phyloP scores from a whole-genome alignment of 2,797 vertebrate genomes.

The Sebastes alutus region DNA sequence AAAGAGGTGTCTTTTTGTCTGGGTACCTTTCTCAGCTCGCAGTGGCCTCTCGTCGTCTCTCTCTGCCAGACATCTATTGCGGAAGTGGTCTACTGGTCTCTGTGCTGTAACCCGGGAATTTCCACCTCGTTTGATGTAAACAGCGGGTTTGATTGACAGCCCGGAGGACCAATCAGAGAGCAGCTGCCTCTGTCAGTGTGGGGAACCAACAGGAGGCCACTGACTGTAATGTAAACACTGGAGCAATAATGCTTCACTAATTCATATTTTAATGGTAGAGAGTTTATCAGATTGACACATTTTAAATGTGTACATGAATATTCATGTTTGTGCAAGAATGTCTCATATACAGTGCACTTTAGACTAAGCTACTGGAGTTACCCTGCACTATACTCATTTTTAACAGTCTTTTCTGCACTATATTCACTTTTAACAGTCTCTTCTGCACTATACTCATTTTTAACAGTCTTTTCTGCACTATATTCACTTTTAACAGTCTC shows the following conservation, averaged over 20 bases:
- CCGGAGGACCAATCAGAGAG: slow-evolving; percentile 58
- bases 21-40: slow-evolving; percentile 77
- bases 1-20: slow-evolving; percentile 53
- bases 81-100: slow-evolving; percentile 84
- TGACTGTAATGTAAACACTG: slow-evolving; percentile 69
- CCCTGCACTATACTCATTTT: no score
- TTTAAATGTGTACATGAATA: neutral
- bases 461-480: no score
- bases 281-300: neutral
- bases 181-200: neutral
- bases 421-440: no score
- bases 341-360: no score
- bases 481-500: no score
- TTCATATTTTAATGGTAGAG: no score
- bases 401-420: no score
- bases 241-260: neutral
- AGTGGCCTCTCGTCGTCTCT: slow-evolving; percentile 79
- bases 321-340: neutral
- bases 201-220: neutral
- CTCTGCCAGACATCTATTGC: slow-evolving; percentile 77
- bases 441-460: no score
- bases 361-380: no score
- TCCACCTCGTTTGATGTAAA: slow-evolving; percentile 86
- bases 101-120: slow-evolving; percentile 87
- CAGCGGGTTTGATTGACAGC: slow-evolving; percentile 74